Evolutionary conservation across 2,113 vertebrate species (phyloP), one percentile per base, ranked within the genome.

Genomic region (Hassar affinis): DNA sequence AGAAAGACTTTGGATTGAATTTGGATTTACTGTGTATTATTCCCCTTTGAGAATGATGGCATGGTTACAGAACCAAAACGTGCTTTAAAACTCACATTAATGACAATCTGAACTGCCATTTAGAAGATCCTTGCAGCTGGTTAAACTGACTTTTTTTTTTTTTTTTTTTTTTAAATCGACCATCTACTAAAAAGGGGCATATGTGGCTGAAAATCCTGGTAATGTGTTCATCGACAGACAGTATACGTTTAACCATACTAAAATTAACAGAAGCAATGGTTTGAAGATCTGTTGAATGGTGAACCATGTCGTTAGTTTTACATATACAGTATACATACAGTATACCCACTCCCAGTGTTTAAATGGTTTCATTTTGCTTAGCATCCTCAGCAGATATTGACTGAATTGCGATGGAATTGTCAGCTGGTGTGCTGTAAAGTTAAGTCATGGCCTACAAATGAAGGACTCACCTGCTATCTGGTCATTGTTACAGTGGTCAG

Each of bases 41-140:
- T 88, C 64, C 88, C 86, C 82, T 82, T 81, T 83, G 85, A 85
- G 78, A 78, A 85, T 38, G 86, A 47, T 38, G 64, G 15, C 76
- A 84, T 82, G 81, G 77, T 87, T 91, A 85, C 86, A 85, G 85
- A 93, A 92, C 90, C 92, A 90, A 90, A 88, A 88, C 87, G 87
- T 92, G 93, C 91, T 93, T 93, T 91, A 92, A 87, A 88, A 86
- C 86, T 52, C 76, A n/a, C n/a, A 3, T 42, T 79, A 89, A 86
- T 90, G 93, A 94, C 91, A 94, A 94, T 94, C 93, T 90, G 84
- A 87, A 82, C 88, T 88, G 82, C 86, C 85, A 77, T 85, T 85
- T 52, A 82, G 86, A 89, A 86, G 86, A 89, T 81, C 49, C 52
- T 22, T 59, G 68, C 83, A 69, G 83, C 64, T 83, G 45, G 85